Base-by-base conservation (phyloP, 1,140 invertebrate species). In the Pseudomyrmex cubaensis region DNA sequence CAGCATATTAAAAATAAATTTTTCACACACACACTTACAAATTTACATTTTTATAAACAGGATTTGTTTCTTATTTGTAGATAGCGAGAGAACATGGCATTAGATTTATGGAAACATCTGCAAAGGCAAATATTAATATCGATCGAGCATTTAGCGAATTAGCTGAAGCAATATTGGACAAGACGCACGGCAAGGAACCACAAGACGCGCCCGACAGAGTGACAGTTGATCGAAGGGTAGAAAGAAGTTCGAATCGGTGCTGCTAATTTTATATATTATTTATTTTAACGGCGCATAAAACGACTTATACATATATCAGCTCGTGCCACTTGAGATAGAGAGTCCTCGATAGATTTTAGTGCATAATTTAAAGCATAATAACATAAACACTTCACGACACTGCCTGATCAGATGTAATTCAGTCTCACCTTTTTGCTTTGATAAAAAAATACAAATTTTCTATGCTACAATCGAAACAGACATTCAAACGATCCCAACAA, bases 91-190 rank as follows among this genome's bases (percentile, higher is more conserved):
- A 99, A 94, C 98, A 99, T 95, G 96, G 98, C 85, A 99, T 99
- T 87, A 97, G 98, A 92, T 99, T 99, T 95, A 97, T 99, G 97
- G 99, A 99, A 95, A 99, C 99, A 22, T 99, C 98, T 88, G 99
- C 99, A 56, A 99, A 99, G 94, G 97, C 98, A 77, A 99, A 99
- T 91, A 98, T 99, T 91, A 99, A 99, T 94, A 99, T 99, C 82
- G 99, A 99, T 92, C 96, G 97, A 91, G 99, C 99, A 69, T 99
- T 99, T 95, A 98, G 98, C 92, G 98, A 99, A 93, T 95, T 99
- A 91, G 98, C 99, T 72, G 98, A 98, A 95, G 98, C 98, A 85
- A 99, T 99, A 92, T 95, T 99, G 87, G 97, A 98, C 92, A 99
- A 98, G 94, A 97, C 96, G 72, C 95, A 96, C 69, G 96, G 96